Evolutionary conservation across 2,797 vertebrate genomes (phyloP).

Genomic region (Betta splendens): DNA sequence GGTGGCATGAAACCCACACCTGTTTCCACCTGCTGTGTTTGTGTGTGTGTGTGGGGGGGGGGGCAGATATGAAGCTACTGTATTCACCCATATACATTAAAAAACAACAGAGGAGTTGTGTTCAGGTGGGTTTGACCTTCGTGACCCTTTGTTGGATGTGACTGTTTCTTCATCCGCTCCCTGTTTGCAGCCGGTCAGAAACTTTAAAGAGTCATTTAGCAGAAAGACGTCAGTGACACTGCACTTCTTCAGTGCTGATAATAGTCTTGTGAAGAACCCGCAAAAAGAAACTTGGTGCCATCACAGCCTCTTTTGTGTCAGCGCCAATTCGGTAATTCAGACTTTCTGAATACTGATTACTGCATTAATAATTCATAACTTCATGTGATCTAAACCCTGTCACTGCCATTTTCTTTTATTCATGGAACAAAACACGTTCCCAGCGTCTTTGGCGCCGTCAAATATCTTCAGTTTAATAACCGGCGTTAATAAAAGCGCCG

Average conservation of each 20-base stretch:
- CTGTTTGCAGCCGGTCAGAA: constrained; percentile 11
- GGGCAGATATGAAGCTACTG: background rate
- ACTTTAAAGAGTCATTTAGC: constrained; percentile 12
- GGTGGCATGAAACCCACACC: constrained; percentile 40
- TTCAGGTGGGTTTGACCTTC: too few relatives aligned
- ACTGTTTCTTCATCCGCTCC: too few relatives aligned
- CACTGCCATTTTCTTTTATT: constrained; percentile 48
- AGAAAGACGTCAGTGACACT: constrained; percentile 28
- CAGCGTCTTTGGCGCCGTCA: constrained; percentile 33
- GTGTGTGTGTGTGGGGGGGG: too few relatives aligned
- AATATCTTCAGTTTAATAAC: constrained; percentile 50
- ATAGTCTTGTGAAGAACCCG: constrained; percentile 33
- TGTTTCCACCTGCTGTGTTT: constrained; percentile 42
- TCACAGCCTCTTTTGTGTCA: constrained; percentile 54
- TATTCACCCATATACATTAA: background rate
- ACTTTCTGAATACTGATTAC: constrained; percentile 59
- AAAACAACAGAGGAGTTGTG: constrained; percentile 27
- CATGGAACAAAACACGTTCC: constrained; percentile 47
- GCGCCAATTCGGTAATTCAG: constrained; percentile 43
- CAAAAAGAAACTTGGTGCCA: constrained; percentile 30
- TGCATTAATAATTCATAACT: constrained; percentile 62
- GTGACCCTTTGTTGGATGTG: too few relatives aligned
- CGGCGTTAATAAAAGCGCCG: constrained; percentile 44
- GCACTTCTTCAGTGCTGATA: constrained; percentile 25
- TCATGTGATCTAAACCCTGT: constrained; percentile 62